Evolutionary conservation across 2,797 vertebrate genomes (phyloP).

Genomic region (Tokudaia tokunoshimensis): DNA sequence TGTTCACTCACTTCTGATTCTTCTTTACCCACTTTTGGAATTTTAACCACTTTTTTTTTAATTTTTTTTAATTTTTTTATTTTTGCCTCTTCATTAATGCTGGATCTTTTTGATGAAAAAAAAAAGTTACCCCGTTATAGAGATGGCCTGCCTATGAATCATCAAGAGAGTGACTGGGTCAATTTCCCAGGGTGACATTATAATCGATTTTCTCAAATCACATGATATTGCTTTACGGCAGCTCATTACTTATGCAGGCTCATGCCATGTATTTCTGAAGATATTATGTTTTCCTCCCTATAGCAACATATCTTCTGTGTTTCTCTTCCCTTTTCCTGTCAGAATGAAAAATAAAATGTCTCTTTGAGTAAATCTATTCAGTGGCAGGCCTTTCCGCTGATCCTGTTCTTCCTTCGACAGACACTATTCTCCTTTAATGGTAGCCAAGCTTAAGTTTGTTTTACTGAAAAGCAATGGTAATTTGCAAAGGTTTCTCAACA

Average conservation of each 20-base stretch:
- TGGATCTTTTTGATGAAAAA: background rate
- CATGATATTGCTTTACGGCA: background rate
- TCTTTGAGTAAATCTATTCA: constrained; percentile 43
- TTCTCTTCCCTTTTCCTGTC: background rate
- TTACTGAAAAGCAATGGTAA: constrained; percentile 39
- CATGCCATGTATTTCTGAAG: background rate
- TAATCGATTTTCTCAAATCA: background rate
- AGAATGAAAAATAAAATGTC: background rate
- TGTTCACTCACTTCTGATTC: background rate
- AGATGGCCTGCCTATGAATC: constrained; percentile 2
- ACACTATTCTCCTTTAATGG: background rate
- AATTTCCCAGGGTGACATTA: background rate
- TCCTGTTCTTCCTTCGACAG: background rate
- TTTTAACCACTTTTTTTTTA: background rate
- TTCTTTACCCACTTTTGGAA: background rate
- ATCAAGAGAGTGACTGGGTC: background rate
- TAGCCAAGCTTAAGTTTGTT: constrained; percentile 54
- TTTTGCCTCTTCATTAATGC: constrained; percentile 25
- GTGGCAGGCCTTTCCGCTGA: background rate
- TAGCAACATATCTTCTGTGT: background rate
- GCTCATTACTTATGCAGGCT: background rate
- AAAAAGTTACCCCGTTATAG: background rate
- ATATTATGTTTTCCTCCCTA: constrained; percentile 5
- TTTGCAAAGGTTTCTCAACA: background rate
- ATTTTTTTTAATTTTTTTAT: too few relatives aligned